These are phyloP conservation scores for Drosophila burlai DNA, from an alignment of 1,140 invertebrate species.

Conservation along the genomic window DNA sequence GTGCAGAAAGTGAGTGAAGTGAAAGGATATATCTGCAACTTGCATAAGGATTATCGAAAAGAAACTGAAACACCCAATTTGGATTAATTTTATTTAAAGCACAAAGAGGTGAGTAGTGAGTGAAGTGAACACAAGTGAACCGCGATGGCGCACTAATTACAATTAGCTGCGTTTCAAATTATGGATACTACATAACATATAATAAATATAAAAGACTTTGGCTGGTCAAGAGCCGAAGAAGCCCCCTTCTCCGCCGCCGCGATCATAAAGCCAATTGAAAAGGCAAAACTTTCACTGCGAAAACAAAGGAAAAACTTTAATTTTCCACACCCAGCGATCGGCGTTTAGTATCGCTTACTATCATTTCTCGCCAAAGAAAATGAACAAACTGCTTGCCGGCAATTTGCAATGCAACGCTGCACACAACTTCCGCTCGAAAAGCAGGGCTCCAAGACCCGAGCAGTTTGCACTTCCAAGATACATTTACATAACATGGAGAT, in stretches of 20 bases:
- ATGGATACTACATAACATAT: slow-evolving; percentile 19
- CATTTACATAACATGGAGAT: slow-evolving; percentile 61
- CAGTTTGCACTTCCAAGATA: slow-evolving; percentile 5
- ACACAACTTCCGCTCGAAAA: slow-evolving; percentile 63
- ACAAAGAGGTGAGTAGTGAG: slow-evolving; percentile 62
- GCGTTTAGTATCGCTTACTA: slow-evolving; percentile 39
- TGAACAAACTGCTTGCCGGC: slow-evolving; percentile 18
- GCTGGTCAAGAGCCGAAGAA: slow-evolving; percentile 12
- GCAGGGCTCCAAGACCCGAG: slow-evolving; percentile 16
- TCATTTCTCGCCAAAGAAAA: slow-evolving; percentile 43
- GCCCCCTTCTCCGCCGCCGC: background rate
- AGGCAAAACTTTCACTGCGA: slow-evolving; percentile 65
- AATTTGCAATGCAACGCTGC: slow-evolving; percentile 81
- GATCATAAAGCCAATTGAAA: slow-evolving; percentile 46
- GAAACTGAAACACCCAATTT: slow-evolving; percentile 26
- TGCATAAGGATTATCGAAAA: slow-evolving; percentile 72
- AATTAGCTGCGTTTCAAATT: slow-evolving; percentile 24
- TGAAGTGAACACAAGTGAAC: slow-evolving; percentile 42
- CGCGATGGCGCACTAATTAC: slow-evolving; percentile 6
- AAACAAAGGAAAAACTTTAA: slow-evolving; percentile 33
- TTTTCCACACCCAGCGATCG: slow-evolving; percentile 28
- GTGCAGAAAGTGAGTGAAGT: slow-evolving; percentile 60
- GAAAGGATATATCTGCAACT: slow-evolving; percentile 66
- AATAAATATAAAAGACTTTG: slow-evolving; percentile 12
- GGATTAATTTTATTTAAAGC: slow-evolving; percentile 51